phyloP scores from a whole-genome alignment of 2,113 vertebrate genomes.

The Mugil cephalus region DNA sequence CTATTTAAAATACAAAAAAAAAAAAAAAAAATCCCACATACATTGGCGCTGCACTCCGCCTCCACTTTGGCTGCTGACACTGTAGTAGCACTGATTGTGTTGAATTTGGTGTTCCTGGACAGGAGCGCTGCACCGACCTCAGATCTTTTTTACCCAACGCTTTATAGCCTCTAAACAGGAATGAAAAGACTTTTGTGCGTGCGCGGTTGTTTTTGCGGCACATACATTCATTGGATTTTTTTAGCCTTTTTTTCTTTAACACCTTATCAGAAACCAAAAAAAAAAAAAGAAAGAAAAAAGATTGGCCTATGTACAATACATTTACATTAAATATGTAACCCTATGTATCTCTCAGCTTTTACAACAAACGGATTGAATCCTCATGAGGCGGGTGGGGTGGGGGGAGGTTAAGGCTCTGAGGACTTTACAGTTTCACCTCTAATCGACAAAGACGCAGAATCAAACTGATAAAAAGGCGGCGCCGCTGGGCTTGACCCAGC shows the following conservation, averaged over 20 bases:
- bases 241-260: constrained; percentile 32
- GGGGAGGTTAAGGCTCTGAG: too few relatives aligned
- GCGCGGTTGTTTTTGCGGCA: constrained; percentile 39
- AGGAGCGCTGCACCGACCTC: constrained; percentile 21
- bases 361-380: constrained; percentile 19
- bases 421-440: constrained; percentile 49
- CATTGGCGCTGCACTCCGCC: constrained; percentile 32
- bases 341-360: constrained; percentile 23
- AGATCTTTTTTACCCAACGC: constrained; percentile 2
- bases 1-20: not conserved
- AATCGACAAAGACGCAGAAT: constrained; percentile 41
- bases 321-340: constrained; percentile 85
- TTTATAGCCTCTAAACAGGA: constrained; percentile 18
- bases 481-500: constrained; percentile 29
- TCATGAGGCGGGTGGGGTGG: not conserved
- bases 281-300: constrained; percentile 46
- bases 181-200: not conserved
- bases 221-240: constrained; percentile 73
- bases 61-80: constrained; percentile 69
- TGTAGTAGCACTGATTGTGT: constrained; percentile 15
- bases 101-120: constrained; percentile 45
- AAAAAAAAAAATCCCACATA: constrained; percentile 23
- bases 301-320: constrained; percentile 80
- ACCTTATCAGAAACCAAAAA: constrained; percentile 41
- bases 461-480: constrained; percentile 35